phyloP scores from a whole-genome alignment of 2,888 invertebrate genomes.

The Dichetophora obliterata region DNA sequence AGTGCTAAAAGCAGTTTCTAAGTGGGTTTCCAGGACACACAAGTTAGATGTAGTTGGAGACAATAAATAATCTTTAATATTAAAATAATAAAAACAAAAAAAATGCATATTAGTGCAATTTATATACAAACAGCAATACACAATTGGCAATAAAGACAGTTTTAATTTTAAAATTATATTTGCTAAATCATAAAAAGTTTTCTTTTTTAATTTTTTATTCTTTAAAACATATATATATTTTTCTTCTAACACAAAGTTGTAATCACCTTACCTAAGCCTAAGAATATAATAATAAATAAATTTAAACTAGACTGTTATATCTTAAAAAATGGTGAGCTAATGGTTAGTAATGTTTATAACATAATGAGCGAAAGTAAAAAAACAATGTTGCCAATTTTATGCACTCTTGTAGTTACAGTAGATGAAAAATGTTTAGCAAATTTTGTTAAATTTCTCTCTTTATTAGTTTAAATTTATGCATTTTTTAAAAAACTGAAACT shows the following conservation, averaged over 20 bases:
- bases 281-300: neutral
- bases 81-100: neutral
- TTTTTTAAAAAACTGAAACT: no score
- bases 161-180: neutral
- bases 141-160: neutral
- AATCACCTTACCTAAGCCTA: neutral
- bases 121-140: slow-evolving; percentile 6
- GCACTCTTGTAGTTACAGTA: slow-evolving; percentile 23
- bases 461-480: no score
- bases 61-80: slow-evolving; percentile 28
- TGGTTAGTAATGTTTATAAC: no score
- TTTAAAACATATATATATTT: neutral
- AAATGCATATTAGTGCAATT: neutral
- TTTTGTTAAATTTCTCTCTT: neutral
- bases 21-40: slow-evolving; percentile 34
- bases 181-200: no score
- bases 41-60: slow-evolving; percentile 31
- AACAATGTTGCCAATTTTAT: neutral
- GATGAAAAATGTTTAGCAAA: neutral
- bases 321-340: neutral
- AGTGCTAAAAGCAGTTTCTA: neutral
- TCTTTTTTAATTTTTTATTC: no score
- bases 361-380: no score
- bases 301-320: neutral
- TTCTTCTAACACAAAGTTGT: no score